These are phyloP conservation scores for Pseudomyrmex flavicornis DNA, from an alignment of 1,140 invertebrate species.

Conservation along the genomic window DNA sequence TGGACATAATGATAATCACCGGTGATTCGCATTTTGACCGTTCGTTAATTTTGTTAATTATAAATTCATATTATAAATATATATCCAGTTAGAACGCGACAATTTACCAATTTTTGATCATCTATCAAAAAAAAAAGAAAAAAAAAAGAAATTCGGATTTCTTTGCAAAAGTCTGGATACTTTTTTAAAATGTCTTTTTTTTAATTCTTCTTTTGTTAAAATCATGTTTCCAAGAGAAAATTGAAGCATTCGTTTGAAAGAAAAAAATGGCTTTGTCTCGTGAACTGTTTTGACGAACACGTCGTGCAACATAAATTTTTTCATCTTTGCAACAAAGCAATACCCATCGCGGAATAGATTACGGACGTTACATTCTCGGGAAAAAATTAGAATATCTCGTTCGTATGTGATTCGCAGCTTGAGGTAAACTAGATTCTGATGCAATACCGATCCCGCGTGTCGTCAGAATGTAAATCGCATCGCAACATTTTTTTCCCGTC, in stretches of 20 bases:
- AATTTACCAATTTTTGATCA: background rate
- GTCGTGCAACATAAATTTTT: background rate
- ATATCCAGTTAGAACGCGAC: background rate
- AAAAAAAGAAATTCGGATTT: background rate
- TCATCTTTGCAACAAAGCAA: background rate
- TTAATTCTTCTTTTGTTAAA: no score
- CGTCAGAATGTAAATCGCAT: conserved; percentile 69
- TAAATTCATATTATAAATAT: background rate
- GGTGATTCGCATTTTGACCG: background rate
- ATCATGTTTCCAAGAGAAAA: background rate
- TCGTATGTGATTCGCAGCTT: conserved; percentile 66
- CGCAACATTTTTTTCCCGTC: conserved; percentile 11
- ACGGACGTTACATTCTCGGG: conserved; percentile 66
- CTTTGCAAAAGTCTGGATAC: no score
- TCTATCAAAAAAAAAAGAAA: background rate
- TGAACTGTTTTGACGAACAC: background rate
- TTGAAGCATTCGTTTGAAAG: background rate
- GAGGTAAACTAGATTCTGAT: conserved; percentile 83
- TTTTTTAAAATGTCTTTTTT: no score
- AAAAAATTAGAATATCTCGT: conserved; percentile 69
- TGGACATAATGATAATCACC: background rate
- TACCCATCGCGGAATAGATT: conserved; percentile 69
- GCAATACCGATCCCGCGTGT: conserved; percentile 75
- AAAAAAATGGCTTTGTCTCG: background rate
- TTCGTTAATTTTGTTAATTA: background rate